A percentile compares a stretch with the other conserved stretches of the same genome.
These are phyloP conservation scores for Brachionus sp. DNA, from an alignment of 1,140 invertebrate genomes.

Conservation along the genomic window DNA sequence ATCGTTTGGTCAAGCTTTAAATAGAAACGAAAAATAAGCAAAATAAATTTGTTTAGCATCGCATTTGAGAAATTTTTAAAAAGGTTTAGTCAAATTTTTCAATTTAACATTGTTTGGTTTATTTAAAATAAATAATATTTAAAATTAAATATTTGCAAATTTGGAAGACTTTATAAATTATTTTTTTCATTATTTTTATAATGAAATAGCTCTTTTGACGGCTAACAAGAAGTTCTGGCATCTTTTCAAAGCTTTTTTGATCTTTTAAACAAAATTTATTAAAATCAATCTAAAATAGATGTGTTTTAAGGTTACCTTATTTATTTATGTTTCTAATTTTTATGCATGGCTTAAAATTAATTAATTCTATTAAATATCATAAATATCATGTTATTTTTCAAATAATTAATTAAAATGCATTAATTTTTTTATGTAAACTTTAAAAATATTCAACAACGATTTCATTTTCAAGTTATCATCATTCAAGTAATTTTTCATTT, in stretches of 20 bases:
- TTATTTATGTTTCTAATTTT: background rate
- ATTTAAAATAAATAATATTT: too few relatives aligned
- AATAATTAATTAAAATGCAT: background rate
- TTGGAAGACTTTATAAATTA: too few relatives aligned
- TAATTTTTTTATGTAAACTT: background rate
- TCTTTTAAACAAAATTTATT: background rate
- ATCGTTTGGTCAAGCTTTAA: slow-evolving; percentile 18
- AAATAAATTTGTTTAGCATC: background rate
- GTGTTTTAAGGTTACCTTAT: background rate
- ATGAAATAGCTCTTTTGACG: too few relatives aligned
- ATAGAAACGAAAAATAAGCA: background rate
- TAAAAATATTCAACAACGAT: too few relatives aligned
- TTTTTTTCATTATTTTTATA: too few relatives aligned
- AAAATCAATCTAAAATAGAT: background rate
- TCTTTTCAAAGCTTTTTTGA: background rate
- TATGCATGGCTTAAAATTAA: background rate
- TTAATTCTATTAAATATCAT: background rate
- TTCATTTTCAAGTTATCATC: too few relatives aligned
- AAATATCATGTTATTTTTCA: background rate
- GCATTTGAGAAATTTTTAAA: background rate
- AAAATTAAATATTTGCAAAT: too few relatives aligned
- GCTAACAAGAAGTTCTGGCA: too few relatives aligned
- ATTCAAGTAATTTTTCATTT: too few relatives aligned
- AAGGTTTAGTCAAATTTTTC: background rate
- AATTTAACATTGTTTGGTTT: background rate